Base-by-base conservation (phyloP, 2,888 invertebrate species). In the Idaea dimidiata region DNA sequence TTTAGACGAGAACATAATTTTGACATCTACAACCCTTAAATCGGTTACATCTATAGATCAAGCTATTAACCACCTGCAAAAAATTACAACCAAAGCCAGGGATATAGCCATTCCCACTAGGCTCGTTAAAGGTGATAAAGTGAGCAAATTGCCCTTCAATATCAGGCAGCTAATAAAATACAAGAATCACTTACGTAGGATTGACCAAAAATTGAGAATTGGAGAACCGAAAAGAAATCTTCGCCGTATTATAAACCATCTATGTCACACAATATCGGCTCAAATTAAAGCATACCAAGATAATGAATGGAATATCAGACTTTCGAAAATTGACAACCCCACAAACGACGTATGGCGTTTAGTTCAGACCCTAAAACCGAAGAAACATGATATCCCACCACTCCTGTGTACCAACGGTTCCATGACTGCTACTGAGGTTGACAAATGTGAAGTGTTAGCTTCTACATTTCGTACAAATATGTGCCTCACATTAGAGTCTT, bases 241-340 rank as follows among this genome's bases (percentile, higher is more conserved):
- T 17, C 17, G 55, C 16, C 17, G 8, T 16, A 17, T 32, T 7
- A 17, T 55, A 3, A n/a, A 55, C 55, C 3, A 55, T 8, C 5
- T 55, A 8, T 17, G 17, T n/a, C 6, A 5, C 17, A 17, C 5
- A n/a, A 17, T 55, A 7, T 17, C n/a, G 8, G 7, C 17, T 5
- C n/a, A 17, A 8, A n/a, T 55, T 55, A 17, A n/a, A 5, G 8
- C 8, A 55, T 6, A 17, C 17, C n/a, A 17, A 8, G 55, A 55
- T 17, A 3, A 33, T 5, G 17, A 54, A 16, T 59, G 59, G 59
- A 16, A 62, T 24, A 24, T 54, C 8, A 59, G 54, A 55, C 31
- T 58, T 14, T 24, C 57, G 16, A 58, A 60, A 54, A 33, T 60
- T 14, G 58, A 31, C 32, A 60, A 60, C 16, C 62, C 59, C 8